phyloP scores from a whole-genome alignment of 2,113 vertebrate species.

The Cyrtonyx montezumae region DNA sequence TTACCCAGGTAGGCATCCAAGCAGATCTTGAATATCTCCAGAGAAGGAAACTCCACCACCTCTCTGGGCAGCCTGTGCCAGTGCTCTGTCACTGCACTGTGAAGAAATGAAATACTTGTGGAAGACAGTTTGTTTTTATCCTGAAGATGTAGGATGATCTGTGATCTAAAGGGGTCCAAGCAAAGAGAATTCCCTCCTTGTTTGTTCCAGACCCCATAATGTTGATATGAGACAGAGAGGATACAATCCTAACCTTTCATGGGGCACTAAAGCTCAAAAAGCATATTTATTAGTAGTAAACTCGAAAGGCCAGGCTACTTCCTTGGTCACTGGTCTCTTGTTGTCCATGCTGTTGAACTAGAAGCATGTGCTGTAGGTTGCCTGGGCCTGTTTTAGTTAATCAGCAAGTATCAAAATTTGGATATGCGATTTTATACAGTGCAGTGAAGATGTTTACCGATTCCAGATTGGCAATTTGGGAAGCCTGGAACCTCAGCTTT shows the following conservation, averaged over 20 bases:
- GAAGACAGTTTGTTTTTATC: neutral
- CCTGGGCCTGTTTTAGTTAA: neutral
- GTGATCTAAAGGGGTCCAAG: neutral
- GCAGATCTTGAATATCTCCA: too few relatives aligned
- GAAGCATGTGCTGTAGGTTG: neutral
- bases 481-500: neutral
- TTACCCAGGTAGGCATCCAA: too few relatives aligned
- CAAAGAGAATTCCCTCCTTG: neutral
- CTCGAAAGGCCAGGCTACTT: neutral
- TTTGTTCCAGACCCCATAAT: neutral
- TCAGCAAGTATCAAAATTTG: too few relatives aligned
- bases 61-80: too few relatives aligned
- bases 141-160: neutral
- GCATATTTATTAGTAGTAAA: neutral
- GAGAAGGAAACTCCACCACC: too few relatives aligned
- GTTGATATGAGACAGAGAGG: neutral
- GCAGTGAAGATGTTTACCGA: neutral
- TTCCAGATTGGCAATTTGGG: neutral
- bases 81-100: too few relatives aligned
- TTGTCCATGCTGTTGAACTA: neutral
- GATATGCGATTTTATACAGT: neutral
- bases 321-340: neutral
- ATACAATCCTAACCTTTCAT: neutral
- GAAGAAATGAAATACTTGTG: neutral
- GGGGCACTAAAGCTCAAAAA: neutral